phyloP scores from a whole-genome alignment of 2,113 vertebrate species.

The Carassius gibelio region DNA sequence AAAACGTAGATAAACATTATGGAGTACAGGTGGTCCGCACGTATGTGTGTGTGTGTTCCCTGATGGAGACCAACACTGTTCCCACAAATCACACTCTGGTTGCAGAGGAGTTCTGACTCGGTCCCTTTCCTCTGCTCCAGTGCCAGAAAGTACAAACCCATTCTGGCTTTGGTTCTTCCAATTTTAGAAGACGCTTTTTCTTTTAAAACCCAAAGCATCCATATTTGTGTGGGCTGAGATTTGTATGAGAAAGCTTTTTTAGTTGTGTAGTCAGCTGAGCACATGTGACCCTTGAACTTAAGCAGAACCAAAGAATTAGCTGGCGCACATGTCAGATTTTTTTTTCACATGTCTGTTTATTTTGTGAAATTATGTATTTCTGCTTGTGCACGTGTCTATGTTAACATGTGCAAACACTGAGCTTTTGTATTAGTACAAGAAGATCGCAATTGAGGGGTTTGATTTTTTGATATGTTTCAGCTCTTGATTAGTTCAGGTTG shows the following conservation, averaged over 20 bases:
- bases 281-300: not conserved
- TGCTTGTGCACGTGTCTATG: not conserved
- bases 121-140: constrained; percentile 33
- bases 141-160: constrained; percentile 55
- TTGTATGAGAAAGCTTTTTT: constrained; percentile 66
- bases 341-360: constrained; percentile 37
- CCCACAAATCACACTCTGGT: constrained; percentile 12
- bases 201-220: constrained; percentile 53
- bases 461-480: not conserved
- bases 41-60: not conserved
- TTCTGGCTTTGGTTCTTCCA: constrained; percentile 66
- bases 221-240: constrained; percentile 73
- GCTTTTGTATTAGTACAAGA: constrained; percentile 7
- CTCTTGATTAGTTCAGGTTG: not conserved
- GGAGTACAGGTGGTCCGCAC: constrained; percentile 25
- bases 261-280: constrained; percentile 57
- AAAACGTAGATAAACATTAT: constrained; percentile 29
- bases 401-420: constrained; percentile 40
- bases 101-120: constrained; percentile 39
- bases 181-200: constrained; percentile 70
- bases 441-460: not conserved
- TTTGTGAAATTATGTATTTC: constrained; percentile 2
- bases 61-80: constrained; percentile 10
- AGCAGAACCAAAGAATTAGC: not conserved
- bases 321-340: constrained; percentile 18